phyloP scores from a whole-genome alignment of 2,797 vertebrate species.

The Xiphorhynchus erythropygius region DNA sequence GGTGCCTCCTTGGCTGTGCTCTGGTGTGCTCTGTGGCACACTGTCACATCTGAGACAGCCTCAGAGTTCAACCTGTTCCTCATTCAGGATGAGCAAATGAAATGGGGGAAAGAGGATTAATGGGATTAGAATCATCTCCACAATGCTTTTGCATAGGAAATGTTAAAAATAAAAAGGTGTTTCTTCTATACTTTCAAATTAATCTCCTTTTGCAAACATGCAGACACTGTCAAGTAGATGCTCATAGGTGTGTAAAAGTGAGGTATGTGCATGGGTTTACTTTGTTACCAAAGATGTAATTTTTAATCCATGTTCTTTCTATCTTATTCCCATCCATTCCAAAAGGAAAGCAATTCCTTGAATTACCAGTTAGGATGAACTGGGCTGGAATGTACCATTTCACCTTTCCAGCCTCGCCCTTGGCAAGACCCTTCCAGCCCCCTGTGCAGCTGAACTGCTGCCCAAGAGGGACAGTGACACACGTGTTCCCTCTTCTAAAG shows the following conservation, averaged over 20 bases:
- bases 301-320: background rate
- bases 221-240: background rate
- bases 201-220: background rate
- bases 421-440: background rate
- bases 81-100: background rate
- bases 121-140: background rate
- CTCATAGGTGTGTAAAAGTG: background rate
- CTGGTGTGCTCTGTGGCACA: conserved; percentile 3
- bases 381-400: background rate
- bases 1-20: background rate
- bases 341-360: background rate
- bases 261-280: background rate
- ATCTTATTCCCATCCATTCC: background rate
- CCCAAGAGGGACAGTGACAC: background rate
- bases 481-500: background rate
- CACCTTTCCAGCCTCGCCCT: background rate
- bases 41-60: background rate
- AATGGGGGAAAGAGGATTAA: conserved; percentile 12
- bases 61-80: background rate
- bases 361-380: background rate
- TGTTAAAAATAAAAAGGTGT: background rate
- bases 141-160: background rate
- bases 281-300: background rate
- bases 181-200: background rate
- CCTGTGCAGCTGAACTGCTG: background rate